Evolutionary conservation across 2,888 invertebrate genomes (phyloP).

Genomic region (Cheilosia vulpina): DNA sequence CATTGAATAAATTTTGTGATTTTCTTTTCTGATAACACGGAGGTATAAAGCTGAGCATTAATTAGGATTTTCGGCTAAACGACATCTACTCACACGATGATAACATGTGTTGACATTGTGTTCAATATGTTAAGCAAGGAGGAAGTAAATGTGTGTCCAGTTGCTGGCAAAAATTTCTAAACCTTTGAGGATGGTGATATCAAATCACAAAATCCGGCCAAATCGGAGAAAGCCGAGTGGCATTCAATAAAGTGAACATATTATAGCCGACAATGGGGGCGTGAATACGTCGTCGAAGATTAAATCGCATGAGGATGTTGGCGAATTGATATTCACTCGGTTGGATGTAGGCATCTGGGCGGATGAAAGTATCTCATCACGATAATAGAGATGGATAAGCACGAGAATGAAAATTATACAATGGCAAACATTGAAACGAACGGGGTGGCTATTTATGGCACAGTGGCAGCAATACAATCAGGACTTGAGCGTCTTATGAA

Average conservation of each 20-base stretch:
- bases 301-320: background rate
- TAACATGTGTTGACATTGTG: slow-evolving; percentile 24
- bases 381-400: background rate
- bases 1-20: slow-evolving; percentile 25
- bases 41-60: slow-evolving; percentile 3
- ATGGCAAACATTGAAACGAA: background rate
- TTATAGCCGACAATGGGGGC: background rate
- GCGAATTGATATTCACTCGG: background rate
- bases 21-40: slow-evolving; percentile 6
- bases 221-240: background rate
- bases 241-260: slow-evolving; percentile 26
- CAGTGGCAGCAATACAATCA: no score
- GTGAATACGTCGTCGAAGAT: background rate
- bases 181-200: background rate
- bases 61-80: slow-evolving; percentile 18
- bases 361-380: background rate
- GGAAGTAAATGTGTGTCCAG: background rate
- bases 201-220: background rate
- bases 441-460: no score
- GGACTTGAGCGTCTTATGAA: no score
- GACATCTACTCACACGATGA: background rate
- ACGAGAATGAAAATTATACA: background rate
- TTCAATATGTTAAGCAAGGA: slow-evolving; percentile 10
- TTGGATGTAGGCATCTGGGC: background rate
- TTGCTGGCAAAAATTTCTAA: background rate